These are phyloP conservation scores for Ramphastos sulfuratus DNA, from an alignment of 2,113 vertebrate species.

Conservation along the genomic window DNA sequence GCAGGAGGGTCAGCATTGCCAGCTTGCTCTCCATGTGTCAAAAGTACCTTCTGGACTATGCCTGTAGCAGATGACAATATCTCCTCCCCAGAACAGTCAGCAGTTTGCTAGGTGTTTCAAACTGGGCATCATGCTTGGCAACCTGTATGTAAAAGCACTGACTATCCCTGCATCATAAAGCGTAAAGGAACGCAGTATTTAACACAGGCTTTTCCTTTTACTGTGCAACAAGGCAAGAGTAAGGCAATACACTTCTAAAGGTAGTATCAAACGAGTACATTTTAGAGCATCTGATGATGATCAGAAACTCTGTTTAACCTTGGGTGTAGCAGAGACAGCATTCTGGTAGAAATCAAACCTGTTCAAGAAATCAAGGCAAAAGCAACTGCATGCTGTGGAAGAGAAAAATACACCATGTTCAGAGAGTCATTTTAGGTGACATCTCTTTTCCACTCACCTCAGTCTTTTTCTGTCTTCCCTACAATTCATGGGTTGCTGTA, in stretches of 20 bases:
- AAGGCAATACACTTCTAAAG: neutral
- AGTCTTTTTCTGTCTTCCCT: neutral
- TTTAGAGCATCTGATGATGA: neutral
- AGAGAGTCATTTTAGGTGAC: neutral
- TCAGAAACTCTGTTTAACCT: neutral
- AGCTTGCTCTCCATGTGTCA: neutral
- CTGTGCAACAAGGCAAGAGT: neutral
- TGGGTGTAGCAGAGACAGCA: accelerated
- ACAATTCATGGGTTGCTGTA: neutral
- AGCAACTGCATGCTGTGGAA: neutral
- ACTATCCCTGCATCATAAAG: neutral
- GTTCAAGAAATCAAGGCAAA: neutral
- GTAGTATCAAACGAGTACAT: neutral
- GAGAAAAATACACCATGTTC: neutral
- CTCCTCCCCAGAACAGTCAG: neutral
- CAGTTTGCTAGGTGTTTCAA: neutral
- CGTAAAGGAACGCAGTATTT: neutral
- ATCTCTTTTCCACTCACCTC: neutral
- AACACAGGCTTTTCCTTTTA: neutral
- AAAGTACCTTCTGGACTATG: neutral
- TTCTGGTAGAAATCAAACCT: neutral
- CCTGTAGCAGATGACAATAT: neutral
- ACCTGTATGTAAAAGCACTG: neutral
- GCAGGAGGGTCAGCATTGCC: neutral
- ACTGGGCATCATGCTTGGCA: accelerated